These are phyloP conservation scores for Gadopsis bispinosus DNA, from an alignment of 2,797 vertebrate genomes.

Conservation along the genomic window DNA sequence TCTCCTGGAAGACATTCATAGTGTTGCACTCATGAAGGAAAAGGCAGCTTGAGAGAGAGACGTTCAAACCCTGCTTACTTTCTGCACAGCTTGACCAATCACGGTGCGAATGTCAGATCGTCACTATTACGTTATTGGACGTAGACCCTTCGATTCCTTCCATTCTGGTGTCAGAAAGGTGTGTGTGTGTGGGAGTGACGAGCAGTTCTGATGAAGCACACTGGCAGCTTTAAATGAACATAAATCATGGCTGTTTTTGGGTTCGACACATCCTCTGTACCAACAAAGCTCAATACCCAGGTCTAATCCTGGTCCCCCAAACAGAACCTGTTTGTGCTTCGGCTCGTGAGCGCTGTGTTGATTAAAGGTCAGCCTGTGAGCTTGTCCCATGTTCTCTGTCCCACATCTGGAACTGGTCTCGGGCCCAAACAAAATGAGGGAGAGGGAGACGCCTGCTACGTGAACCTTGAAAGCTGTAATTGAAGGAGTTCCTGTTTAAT, in stretches of 20 bases:
- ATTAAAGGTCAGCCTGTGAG: constrained; percentile 70
- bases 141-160: too few species aligned
- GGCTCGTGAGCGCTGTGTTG: constrained; percentile 46
- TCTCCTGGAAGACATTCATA: too few species aligned
- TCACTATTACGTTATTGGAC: too few species aligned
- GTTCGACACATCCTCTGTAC: background rate
- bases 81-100: too few species aligned
- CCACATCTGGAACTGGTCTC: constrained; percentile 77
- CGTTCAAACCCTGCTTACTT: background rate
- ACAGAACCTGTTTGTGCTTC: constrained; percentile 17
- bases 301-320: constrained; percentile 3
- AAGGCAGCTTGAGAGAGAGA: background rate
- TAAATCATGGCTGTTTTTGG: background rate
- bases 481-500: constrained; percentile 78
- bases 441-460: constrained; percentile 58
- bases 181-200: background rate
- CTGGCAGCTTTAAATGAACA: background rate
- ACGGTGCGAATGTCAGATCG: background rate
- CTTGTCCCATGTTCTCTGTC: constrained; percentile 34
- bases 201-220: background rate
- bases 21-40: background rate
- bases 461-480: constrained; percentile 75
- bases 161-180: background rate
- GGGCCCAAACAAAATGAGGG: constrained; percentile 60
- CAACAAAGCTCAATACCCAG: background rate